Evolutionary conservation across 2,797 vertebrate genomes (phyloP).

Genomic region (Takifugu ocellatus): DNA sequence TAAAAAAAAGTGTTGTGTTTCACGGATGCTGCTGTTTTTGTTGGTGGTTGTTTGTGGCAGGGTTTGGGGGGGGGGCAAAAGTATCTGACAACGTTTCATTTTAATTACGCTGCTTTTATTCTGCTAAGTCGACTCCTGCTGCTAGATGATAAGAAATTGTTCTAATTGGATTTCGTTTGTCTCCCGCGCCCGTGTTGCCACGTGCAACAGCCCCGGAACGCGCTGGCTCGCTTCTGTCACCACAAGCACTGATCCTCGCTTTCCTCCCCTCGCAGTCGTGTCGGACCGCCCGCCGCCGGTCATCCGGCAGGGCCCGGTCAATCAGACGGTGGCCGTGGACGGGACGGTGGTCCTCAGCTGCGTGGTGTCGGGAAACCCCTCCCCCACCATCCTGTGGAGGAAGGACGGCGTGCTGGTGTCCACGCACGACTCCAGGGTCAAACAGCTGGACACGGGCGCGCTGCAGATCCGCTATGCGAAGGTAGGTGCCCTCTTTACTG

Average conservation of each 20-base stretch:
- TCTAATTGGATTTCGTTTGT: slow-evolving; percentile 77
- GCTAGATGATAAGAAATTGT: slow-evolving; percentile 86
- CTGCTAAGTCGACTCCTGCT: slow-evolving; percentile 80
- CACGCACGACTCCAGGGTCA: slow-evolving; percentile 93
- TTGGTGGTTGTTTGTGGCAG: slow-evolving; percentile 34
- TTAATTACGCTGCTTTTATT: slow-evolving; percentile 84
- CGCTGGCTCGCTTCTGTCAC: slow-evolving; percentile 20
- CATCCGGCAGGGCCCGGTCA: slow-evolving; percentile 92
- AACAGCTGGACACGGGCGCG: slow-evolving; percentile 86
- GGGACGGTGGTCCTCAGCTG: slow-evolving; percentile 89
- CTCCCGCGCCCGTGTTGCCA: slow-evolving; percentile 34
- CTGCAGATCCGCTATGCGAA: slow-evolving; percentile 95
- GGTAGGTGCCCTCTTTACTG: slow-evolving; percentile 68
- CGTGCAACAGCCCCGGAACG: slow-evolving; percentile 23
- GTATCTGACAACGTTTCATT: slow-evolving; percentile 58
- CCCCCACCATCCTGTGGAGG: slow-evolving; percentile 93
- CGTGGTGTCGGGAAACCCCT: slow-evolving; percentile 83
- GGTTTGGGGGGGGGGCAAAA: slow-evolving; percentile 37
- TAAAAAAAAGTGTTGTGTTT: slow-evolving; percentile 11
- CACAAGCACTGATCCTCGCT: slow-evolving; percentile 18
- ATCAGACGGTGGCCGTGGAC: slow-evolving; percentile 95
- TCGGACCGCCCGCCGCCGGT: slow-evolving; percentile 95
- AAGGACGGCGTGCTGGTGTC: slow-evolving; percentile 89
- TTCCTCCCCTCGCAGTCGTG: slow-evolving; percentile 75
- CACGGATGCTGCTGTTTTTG: slow-evolving; percentile 24